Evolutionary conservation across 2,888 invertebrate species (phyloP), one percentile per base, ranked within the genome.

Genomic region (Pollenia griseotomentosa): DNA sequence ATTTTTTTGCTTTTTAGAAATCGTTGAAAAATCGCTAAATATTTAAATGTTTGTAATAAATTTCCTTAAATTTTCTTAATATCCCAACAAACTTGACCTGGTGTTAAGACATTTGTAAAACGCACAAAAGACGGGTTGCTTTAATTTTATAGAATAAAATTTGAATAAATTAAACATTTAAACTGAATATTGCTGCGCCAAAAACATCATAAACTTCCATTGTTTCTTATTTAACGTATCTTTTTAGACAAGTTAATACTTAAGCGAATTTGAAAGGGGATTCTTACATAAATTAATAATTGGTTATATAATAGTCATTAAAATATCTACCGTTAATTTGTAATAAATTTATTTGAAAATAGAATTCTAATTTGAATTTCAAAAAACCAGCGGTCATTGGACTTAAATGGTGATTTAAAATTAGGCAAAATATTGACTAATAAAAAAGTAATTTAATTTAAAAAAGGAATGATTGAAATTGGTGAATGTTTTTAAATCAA

Each of bases 291-390:
- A 3, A 46, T 44, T 19, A n/a, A 44, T 1, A 55, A 55, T 57
- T 19, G 14, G 16, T 57, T 57, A 65, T 53, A 44, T 63, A 65
- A 75, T 23, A 46, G n/a, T 42, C 75, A 65, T 19, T 75, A 53
- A 19, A n/a, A 11, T 6, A n/a, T 44, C 23, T 46, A 33, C 65
- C 23, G 65, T 33, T 55, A 23, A 55, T 55, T 77, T 23, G 33
- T n/a, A 23, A 55, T 40, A 33, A 57, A 12, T 12, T 46, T 55
- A 42, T 23, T 11, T 48, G 9, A 44, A 16, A 61, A 44, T 23
- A 14, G 23, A 16, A 42, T 53, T 19, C 42, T 42, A 4, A 40
- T 23, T 53, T 14, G 8, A 65, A 75, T 75, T 65, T 63, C 12
- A 40, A 14, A 63, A 75, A 10, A 19, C 23, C 7, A 46, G 3